Base-by-base conservation (phyloP, 2,888 invertebrate species). In the Rhogogaster chlorosoma region DNA sequence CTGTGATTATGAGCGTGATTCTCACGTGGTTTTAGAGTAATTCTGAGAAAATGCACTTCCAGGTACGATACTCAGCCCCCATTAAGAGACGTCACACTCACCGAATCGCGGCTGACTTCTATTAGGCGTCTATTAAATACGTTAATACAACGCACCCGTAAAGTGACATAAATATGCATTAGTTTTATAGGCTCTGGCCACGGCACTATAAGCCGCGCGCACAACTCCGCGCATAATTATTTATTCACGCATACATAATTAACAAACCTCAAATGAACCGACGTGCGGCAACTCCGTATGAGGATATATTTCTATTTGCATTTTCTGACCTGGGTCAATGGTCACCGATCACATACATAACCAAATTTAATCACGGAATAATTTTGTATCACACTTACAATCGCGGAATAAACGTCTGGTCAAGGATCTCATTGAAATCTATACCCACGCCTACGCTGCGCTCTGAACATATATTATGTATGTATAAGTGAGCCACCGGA, bases 201-300 rank as follows among this genome's bases (percentile, higher is more conserved):
- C 83, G 77, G 45, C 15, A 45, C 70, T 26, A 45, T 42, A 49
- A 18, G 29, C 32, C n/a, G 36, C 80, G 87, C 87, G 88, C 88
- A 85, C 87, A 87, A 88, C 49, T 89, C 88, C 88, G 38, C 61
- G 73, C 45, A 80, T 80, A 73, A 84, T 84, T 84, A 78, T 89
- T 89, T 88, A 88, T 87, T 86, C 88, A 87, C 88, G 90, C 89
- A 90, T 90, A 90, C 89, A 89, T 90, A 90, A 90, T 90, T 90
- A 90, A 84, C 85, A 73, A 61, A 71, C 38, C 73, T 77, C 83
- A 83, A 85, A 85, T 49, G 53, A 53, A 73, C 84, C 84, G 71
- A 73, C 84, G 84, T 73, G 73, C 73, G 32, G 73, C 73, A 38
- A 18, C 73, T 45, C 38, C 73, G 73, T 38, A n/a, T 84, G 71